These are phyloP conservation scores for Phengaris arion DNA, from an alignment of 2,888 invertebrate genomes.

Conservation along the genomic window DNA sequence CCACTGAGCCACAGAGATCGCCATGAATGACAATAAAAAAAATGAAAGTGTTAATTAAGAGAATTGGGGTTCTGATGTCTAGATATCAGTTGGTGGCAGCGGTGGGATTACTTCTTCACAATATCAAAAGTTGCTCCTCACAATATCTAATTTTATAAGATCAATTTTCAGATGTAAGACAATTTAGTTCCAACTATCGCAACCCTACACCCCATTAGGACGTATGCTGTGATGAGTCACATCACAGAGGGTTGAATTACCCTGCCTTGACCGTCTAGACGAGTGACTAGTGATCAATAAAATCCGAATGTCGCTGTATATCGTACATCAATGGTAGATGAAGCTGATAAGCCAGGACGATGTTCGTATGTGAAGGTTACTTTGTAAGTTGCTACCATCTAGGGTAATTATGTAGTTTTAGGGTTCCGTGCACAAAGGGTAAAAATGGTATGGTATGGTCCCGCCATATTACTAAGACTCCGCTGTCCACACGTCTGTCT, in stretches of 20 bases:
- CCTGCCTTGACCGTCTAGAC: slow-evolving; percentile 12
- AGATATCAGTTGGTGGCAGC: too few species aligned
- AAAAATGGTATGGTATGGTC: too few species aligned
- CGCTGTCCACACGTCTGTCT: too few species aligned
- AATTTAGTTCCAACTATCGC: neutral
- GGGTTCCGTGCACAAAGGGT: neutral
- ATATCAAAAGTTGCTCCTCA: neutral
- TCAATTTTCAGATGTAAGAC: neutral
- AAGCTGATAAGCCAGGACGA: neutral
- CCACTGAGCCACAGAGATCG: too few species aligned
- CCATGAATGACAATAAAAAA: too few species aligned
- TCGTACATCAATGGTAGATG: slow-evolving; percentile 18
- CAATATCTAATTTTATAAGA: too few species aligned
- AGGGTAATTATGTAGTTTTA: neutral
- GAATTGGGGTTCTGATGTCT: too few species aligned
- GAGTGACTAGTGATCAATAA: neutral
- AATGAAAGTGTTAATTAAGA: too few species aligned
- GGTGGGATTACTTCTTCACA: neutral
- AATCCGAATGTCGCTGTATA: neutral
- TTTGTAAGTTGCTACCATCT: neutral
- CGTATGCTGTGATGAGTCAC: neutral
- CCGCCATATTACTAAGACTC: too few species aligned
- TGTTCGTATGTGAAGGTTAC: neutral
- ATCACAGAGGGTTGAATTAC: slow-evolving; percentile 10
- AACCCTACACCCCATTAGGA: neutral